Base-by-base conservation (phyloP, 2,797 vertebrate genomes). In the Pipistrellus pygmaeus region DNA sequence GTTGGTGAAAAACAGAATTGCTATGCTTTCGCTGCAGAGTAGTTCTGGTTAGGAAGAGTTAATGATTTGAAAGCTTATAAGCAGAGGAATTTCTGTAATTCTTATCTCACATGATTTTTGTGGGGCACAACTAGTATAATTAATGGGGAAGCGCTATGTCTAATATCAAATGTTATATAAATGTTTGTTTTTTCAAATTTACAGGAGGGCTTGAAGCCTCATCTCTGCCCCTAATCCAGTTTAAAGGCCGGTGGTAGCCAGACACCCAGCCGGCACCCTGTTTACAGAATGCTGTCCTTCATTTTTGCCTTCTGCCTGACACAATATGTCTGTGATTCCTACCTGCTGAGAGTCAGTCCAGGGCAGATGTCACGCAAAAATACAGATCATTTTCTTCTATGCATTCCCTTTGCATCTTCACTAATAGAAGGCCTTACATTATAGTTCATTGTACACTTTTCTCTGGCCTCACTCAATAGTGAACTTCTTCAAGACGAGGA, bases 61-160 rank as follows among this genome's bases (percentile, higher is more conserved):
- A 6, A n/a, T 73, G 66, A 88, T 55, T 95, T 92, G 25, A 51
- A 93, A 25, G 41, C 66, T 62, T 48, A 17, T 66, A 93, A 91
- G 15, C 82, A 53, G 11, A 80, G 35, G 13, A 71, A 75, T 66
- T 14, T 96, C 48, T 78, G 1, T 71, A 27, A 84, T 90, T 95
- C 44, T 78, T 85, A 51, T n/a, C 38, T 90, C 82, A 87, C 25
- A 48, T 10, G 7, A 15, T 55, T 80, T 85, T 57, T 75, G 3
- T 62, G 25, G 78, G 73, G 10, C 41, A 11, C 44, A 66, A 89
- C 38, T 86, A 23, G 90, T 27, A 75, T 51, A 89, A 75, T 75
- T 85, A 20, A 57, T 8, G 3, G 23, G 48, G 84, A 93, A 81
- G 1, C 4, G 23, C 20, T 73, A 66, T 71, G 2, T 66, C 55